These are phyloP conservation scores for Orchesella cincta DNA, from an alignment of 1,140 invertebrate genomes.

Conservation along the genomic window DNA sequence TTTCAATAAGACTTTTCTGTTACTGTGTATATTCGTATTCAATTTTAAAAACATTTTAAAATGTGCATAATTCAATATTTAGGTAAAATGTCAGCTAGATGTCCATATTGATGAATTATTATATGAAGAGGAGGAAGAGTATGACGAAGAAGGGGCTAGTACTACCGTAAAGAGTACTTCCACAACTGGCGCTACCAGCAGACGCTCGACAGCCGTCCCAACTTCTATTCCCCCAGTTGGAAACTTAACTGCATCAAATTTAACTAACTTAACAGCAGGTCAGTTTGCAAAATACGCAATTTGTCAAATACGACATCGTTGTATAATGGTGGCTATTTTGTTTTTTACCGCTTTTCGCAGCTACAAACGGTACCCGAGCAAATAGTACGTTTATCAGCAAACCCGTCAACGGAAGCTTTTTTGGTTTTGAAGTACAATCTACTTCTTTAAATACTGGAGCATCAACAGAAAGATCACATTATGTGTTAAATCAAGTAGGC, in stretches of 20 bases:
- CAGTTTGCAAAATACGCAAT: not conserved
- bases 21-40: not conserved
- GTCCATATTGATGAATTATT: not conserved
- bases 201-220: not conserved
- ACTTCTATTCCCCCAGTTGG: not conserved
- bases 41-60: not conserved
- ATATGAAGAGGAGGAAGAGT: not conserved
- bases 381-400: not conserved
- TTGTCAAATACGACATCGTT: too few species aligned
- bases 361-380: not conserved
- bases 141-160: not conserved
- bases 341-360: too few species aligned
- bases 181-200: not conserved
- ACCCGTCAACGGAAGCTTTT: not conserved
- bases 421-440: not conserved
- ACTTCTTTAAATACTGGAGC: not conserved
- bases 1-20: not conserved
- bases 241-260: not conserved
- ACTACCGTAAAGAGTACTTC: not conserved
- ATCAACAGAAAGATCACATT: not conserved
- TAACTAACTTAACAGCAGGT: not conserved
- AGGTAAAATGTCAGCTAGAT: slow-evolving; percentile 6
- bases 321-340: too few species aligned
- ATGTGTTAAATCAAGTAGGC: not conserved
- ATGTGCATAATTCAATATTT: not conserved